A percentile compares a stretch with the other conserved stretches of the same genome.
phyloP scores from a whole-genome alignment of 2,888 invertebrate genomes.

The Orchestes rusci region DNA sequence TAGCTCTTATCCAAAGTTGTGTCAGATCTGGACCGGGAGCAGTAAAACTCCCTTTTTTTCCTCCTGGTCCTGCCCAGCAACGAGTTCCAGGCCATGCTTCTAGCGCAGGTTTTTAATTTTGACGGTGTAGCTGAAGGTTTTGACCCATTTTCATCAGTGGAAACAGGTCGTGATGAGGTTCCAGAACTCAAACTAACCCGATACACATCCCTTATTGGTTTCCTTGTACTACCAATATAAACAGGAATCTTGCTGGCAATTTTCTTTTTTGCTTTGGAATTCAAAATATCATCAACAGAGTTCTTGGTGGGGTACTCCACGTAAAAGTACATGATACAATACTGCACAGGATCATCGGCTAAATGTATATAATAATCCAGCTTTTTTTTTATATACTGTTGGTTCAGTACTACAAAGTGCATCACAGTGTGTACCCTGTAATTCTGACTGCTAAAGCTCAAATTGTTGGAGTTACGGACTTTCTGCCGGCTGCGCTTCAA shows the following conservation, averaged over 20 bases:
- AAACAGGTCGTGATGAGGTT: too few relatives aligned
- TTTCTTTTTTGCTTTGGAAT: too few relatives aligned
- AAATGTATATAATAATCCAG: slow-evolving; percentile 24
- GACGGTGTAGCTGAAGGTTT: too few relatives aligned
- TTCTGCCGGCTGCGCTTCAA: slow-evolving; percentile 31
- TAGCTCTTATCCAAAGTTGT: too few relatives aligned
- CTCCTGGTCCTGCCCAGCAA: slow-evolving; percentile 9
- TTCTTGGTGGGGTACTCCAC: too few relatives aligned
- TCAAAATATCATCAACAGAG: too few relatives aligned
- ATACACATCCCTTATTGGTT: too few relatives aligned
- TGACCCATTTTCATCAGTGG: too few relatives aligned
- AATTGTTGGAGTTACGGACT: slow-evolving; percentile 26
- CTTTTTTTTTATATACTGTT: slow-evolving; percentile 8
- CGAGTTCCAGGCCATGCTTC: too few relatives aligned
- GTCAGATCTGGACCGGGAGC: slow-evolving; percentile 19
- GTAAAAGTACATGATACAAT: slow-evolving; percentile 18
- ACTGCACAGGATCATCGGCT: slow-evolving; percentile 13
- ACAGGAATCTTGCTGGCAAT: neutral
- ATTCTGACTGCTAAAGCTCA: neutral
- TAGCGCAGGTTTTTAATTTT: too few relatives aligned
- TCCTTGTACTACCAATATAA: neutral
- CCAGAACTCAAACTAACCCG: too few relatives aligned
- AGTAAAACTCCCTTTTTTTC: slow-evolving; percentile 24
- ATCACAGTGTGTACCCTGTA: slow-evolving; percentile 12
- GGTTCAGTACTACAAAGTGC: slow-evolving; percentile 10